phyloP scores from a whole-genome alignment of 2,113 vertebrate genomes.

The Arenaria interpres region DNA sequence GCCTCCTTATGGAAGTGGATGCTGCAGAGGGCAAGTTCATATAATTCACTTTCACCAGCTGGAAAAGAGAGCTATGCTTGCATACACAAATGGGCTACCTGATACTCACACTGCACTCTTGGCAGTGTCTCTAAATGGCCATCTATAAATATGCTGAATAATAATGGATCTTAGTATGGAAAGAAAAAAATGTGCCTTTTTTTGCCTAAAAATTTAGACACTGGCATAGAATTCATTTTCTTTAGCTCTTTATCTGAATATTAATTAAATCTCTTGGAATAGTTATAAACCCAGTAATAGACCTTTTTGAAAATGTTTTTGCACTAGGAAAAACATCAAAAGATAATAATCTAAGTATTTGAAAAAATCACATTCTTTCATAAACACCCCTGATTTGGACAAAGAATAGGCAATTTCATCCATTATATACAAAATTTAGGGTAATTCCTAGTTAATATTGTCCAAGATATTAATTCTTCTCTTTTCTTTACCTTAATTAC shows the following conservation, averaged over 20 bases:
- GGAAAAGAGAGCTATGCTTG: neutral
- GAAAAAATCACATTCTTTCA: neutral
- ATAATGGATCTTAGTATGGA: neutral
- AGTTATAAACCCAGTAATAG: neutral
- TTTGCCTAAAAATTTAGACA: neutral
- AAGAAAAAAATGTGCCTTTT: neutral
- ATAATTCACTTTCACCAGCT: neutral
- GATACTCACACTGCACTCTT: neutral
- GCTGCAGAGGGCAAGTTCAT: neutral
- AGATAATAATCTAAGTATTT: neutral
- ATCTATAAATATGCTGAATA: neutral
- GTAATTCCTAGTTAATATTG: neutral
- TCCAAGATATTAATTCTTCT: neutral
- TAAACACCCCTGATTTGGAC: neutral
- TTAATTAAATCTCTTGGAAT: conserved; percentile 9
- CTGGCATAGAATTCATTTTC: neutral
- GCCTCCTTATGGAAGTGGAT: neutral
- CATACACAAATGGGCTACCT: neutral
- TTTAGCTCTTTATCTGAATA: neutral
- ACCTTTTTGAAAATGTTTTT: neutral
- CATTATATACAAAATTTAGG: neutral
- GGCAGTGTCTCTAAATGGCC: neutral
- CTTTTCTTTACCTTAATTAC: conserved; percentile 5
- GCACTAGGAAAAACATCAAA: neutral
- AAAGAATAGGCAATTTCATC: conserved; percentile 8